Evolutionary conservation across 1,140 invertebrate species (phyloP).

Genomic region (Caenorhabditis latens): DNA sequence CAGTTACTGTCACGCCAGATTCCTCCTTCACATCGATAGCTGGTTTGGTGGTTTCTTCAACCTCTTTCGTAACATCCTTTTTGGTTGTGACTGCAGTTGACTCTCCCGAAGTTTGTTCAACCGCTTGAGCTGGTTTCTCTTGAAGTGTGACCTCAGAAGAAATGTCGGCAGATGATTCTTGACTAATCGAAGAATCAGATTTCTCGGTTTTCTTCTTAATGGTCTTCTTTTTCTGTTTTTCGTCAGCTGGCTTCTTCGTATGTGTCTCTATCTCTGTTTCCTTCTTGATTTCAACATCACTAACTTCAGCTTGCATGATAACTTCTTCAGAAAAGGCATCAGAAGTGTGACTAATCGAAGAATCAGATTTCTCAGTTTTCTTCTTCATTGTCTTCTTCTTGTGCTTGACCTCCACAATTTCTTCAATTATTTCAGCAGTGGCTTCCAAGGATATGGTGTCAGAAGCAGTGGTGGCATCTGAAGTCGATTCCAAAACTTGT

Average conservation of each 20-base stretch:
- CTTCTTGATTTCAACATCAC: slow-evolving; percentile 10
- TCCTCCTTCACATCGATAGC: no score
- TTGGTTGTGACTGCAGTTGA: slow-evolving; percentile 31
- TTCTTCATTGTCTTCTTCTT: slow-evolving; percentile 23
- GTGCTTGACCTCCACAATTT: background rate
- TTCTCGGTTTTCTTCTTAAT: slow-evolving; percentile 26
- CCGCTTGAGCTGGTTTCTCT: background rate
- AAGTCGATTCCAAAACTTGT: background rate
- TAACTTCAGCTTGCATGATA: background rate
- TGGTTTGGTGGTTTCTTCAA: background rate
- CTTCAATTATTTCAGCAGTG: background rate
- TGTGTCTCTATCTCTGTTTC: slow-evolving; percentile 16
- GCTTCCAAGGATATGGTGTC: background rate
- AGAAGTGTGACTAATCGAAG: background rate
- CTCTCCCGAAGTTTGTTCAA: background rate
- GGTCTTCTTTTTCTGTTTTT: background rate
- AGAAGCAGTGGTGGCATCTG: background rate
- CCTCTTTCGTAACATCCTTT: background rate
- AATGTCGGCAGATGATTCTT: background rate
- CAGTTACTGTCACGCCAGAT: no score
- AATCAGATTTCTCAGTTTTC: slow-evolving; percentile 35
- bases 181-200: background rate
- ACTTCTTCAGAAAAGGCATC: background rate
- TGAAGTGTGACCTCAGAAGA: background rate
- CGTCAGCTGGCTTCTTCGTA: background rate